Conservation (phyloP, 2,113 vertebrate species). For the Pachycephala philippinensis region DNA sequence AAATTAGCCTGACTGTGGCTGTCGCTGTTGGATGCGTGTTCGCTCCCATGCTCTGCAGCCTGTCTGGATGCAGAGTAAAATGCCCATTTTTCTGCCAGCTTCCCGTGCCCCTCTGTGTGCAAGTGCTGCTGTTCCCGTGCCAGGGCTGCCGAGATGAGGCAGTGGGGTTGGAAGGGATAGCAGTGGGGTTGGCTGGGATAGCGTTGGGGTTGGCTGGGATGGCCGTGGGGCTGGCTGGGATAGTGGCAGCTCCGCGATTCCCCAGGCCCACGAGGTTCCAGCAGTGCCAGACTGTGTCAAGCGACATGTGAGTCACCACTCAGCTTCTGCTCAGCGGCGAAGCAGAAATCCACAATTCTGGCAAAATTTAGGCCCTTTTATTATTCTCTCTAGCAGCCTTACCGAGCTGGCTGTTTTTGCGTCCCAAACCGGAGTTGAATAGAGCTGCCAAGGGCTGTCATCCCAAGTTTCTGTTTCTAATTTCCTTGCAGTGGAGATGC, state of each 20-base stretch:
- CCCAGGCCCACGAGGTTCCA: neutral
- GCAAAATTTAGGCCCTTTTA: slow-evolving; percentile 24
- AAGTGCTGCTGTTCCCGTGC: rapidly evolving
- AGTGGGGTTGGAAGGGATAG: neutral
- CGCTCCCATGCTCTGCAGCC: neutral
- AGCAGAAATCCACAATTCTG: slow-evolving; percentile 45
- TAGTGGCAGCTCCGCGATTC: neutral
- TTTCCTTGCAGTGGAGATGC: slow-evolving; percentile 57
- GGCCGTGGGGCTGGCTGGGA: neutral
- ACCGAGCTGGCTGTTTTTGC: slow-evolving; percentile 20
- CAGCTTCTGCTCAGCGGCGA: neutral
- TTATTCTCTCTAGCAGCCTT: slow-evolving; percentile 29
- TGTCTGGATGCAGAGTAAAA: neutral
- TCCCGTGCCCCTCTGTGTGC: neutral
- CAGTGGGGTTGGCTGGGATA: neutral
- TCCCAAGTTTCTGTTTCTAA: slow-evolving; percentile 51
- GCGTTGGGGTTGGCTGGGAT: neutral
- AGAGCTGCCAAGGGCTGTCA: slow-evolving; percentile 43
- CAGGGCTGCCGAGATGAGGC: neutral
- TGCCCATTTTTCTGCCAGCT: neutral
- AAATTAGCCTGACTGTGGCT: neutral
- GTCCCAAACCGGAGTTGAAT: neutral
- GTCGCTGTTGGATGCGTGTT: neutral
- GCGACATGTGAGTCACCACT: slow-evolving; percentile 22
- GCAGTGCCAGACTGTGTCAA: slow-evolving; percentile 40